phyloP scores from a whole-genome alignment of 2,113 vertebrate species.

The Bujurquina vittata region DNA sequence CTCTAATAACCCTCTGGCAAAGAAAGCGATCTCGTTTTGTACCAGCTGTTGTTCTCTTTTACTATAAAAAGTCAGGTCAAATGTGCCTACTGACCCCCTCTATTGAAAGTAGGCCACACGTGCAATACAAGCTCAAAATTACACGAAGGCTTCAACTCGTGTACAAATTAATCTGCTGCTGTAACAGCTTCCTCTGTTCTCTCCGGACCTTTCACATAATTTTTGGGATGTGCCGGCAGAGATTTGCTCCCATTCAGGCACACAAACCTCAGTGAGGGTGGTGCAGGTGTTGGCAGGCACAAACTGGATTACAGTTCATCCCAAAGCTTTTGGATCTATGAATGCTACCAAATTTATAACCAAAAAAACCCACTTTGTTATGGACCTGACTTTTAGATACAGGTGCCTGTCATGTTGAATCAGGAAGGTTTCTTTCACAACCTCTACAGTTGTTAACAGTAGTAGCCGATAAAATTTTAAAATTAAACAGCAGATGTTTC shows the following conservation, averaged over 20 bases:
- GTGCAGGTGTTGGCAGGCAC: background rate
- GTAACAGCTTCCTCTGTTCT: background rate
- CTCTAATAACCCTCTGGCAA: conserved; percentile 2
- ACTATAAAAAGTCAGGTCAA: background rate
- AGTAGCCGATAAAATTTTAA: background rate
- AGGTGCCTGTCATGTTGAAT: fast-evolving
- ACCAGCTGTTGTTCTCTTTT: background rate
- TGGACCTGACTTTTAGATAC: background rate
- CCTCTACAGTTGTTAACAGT: too few species aligned
- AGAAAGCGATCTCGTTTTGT: background rate
- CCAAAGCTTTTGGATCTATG: background rate
- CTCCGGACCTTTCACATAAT: background rate
- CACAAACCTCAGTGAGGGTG: background rate
- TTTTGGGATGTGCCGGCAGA: background rate
- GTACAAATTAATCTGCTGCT: background rate
- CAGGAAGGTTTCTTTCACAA: background rate
- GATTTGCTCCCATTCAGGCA: background rate
- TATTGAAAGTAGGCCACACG: background rate
- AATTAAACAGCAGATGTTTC: background rate
- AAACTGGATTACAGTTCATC: background rate
- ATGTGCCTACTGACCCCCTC: background rate
- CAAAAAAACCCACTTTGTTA: background rate
- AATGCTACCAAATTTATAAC: background rate
- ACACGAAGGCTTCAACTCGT: background rate
- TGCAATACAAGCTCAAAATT: background rate